These are phyloP conservation scores for Baryphthengus martii DNA, from an alignment of 2,113 vertebrate genomes.

Conservation along the genomic window DNA sequence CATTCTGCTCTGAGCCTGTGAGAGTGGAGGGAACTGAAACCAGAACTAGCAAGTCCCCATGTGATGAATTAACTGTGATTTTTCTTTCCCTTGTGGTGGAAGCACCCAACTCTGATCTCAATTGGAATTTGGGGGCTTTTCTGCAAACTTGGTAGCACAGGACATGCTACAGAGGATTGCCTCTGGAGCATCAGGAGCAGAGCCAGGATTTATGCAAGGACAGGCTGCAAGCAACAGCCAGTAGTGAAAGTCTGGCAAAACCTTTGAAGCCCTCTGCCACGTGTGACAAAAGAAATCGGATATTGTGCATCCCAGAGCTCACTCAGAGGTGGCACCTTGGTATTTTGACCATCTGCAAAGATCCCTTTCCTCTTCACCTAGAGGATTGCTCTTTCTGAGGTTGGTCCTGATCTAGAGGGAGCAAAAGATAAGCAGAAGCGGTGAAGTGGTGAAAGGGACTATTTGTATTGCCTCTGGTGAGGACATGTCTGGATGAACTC, in stretches of 20 bases:
- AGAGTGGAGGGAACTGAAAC: background rate
- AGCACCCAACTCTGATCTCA: background rate
- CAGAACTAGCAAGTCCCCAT: fast-evolving
- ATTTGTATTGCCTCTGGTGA: background rate
- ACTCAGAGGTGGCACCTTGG: fast-evolving
- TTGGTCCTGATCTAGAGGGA: background rate
- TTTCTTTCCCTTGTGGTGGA: background rate
- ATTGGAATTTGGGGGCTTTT: background rate
- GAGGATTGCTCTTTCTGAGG: background rate
- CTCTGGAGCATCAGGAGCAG: background rate
- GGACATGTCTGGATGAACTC: background rate
- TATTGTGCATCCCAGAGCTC: background rate
- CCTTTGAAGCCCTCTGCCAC: background rate
- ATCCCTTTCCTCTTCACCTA: background rate
- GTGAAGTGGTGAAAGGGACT: background rate
- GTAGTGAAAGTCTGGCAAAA: background rate
- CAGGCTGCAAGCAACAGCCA: fast-evolving
- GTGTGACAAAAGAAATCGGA: background rate
- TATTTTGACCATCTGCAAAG: background rate
- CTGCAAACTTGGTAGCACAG: background rate
- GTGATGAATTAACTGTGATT: background rate
- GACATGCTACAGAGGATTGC: background rate
- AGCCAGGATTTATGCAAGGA: background rate
- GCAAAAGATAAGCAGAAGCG: background rate
- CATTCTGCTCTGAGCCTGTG: background rate